Percentiles rank a stretch among this genome's conserved stretches.
These are phyloP conservation scores for Sigmodon hispidus DNA, from an alignment of 2,113 vertebrate genomes.

Conservation along the genomic window DNA sequence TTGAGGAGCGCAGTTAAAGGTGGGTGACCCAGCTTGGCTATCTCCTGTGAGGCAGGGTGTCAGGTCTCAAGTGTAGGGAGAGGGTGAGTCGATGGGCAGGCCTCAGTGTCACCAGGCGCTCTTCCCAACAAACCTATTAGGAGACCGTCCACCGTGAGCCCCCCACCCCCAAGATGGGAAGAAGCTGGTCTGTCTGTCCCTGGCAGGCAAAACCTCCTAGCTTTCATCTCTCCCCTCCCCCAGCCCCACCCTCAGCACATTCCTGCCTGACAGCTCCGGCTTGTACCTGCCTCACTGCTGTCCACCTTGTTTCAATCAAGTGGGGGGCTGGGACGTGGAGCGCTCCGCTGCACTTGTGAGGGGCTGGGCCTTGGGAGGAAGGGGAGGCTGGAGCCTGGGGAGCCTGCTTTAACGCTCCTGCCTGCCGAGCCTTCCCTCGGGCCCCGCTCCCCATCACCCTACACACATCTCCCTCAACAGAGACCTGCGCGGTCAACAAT, in stretches of 20 bases:
- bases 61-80: neutral
- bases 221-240: slow-evolving; percentile 49
- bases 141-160: neutral
- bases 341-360: slow-evolving; percentile 66
- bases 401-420: slow-evolving; percentile 34
- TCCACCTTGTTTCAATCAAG: slow-evolving; percentile 80
- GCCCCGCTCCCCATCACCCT: neutral
- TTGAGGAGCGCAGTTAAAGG: neutral
- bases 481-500: slow-evolving; percentile 98
- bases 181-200: slow-evolving; percentile 10
- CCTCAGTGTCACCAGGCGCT: neutral
- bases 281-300: slow-evolving; percentile 80
- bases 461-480: slow-evolving; percentile 82
- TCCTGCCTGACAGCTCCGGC: slow-evolving; percentile 81
- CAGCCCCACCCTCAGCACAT: slow-evolving; percentile 72
- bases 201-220: neutral
- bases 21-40: neutral
- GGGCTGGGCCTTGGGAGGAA: slow-evolving; percentile 47
- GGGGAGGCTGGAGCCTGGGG: slow-evolving; percentile 30
- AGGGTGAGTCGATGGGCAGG: neutral
- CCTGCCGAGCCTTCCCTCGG: neutral
- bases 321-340: slow-evolving; percentile 73
- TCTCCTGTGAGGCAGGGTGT: neutral
- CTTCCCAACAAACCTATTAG: neutral
- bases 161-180: neutral